Evolutionary conservation across 2,113 vertebrate genomes (phyloP).

Genomic region (Panthera tigris): DNA sequence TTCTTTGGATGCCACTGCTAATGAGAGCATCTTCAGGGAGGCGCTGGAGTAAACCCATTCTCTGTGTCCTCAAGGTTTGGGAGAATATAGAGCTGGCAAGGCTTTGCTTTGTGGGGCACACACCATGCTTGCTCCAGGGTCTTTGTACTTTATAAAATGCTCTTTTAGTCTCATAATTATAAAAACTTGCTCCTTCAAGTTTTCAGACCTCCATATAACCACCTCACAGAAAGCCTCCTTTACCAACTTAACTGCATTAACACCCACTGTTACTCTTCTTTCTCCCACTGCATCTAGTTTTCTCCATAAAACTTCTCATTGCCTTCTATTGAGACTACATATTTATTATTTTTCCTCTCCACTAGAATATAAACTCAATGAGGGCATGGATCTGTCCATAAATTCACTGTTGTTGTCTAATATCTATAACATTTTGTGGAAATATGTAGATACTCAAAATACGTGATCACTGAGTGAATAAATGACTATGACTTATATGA

Average conservation of each 20-base stretch:
- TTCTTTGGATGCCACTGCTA: slow-evolving; percentile 24
- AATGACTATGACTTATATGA: background rate
- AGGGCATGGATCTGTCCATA: background rate
- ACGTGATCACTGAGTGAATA: background rate
- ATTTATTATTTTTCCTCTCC: background rate
- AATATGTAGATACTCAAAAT: background rate
- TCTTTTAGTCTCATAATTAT: slow-evolving; percentile 20
- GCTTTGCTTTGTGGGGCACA: background rate
- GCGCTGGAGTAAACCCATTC: background rate
- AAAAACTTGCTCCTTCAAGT: background rate
- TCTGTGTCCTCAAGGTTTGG: slow-evolving; percentile 7
- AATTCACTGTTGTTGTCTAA: background rate
- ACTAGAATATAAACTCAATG: background rate
- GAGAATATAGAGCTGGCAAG: background rate
- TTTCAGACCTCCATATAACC: background rate
- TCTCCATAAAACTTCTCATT: background rate
- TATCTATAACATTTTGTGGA: background rate
- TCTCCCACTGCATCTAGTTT: background rate
- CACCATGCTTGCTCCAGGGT: background rate
- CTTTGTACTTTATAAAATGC: background rate
- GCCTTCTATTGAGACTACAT: background rate
- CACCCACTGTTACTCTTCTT: background rate
- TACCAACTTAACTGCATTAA: background rate
- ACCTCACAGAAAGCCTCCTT: background rate
- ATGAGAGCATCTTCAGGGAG: slow-evolving; percentile 36